Percentiles rank a stretch among this genome's conserved stretches.
These are phyloP conservation scores for Pogonocichla stellata DNA, from an alignment of 2,113 vertebrate genomes.

Conservation along the genomic window DNA sequence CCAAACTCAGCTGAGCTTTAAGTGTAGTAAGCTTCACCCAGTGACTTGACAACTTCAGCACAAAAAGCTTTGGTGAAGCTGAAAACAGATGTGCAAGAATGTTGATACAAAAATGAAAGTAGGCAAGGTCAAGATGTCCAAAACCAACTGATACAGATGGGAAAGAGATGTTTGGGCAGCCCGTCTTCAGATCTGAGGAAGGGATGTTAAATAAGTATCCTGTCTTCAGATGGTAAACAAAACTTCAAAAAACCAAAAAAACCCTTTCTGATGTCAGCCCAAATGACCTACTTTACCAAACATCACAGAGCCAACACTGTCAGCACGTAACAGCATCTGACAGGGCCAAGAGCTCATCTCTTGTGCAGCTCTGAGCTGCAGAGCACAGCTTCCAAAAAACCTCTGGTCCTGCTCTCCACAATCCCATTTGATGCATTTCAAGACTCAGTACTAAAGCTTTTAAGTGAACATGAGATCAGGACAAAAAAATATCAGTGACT, in stretches of 20 bases:
- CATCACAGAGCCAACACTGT: neutral
- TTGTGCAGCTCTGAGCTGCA: neutral
- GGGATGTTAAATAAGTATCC: neutral
- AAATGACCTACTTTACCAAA: neutral
- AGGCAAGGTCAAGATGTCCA: neutral
- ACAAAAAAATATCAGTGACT: neutral
- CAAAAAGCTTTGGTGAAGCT: neutral
- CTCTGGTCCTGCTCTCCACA: neutral
- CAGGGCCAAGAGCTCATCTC: neutral
- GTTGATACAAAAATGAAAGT: neutral
- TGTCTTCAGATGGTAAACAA: neutral
- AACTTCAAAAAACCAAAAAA: neutral
- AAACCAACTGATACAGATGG: neutral
- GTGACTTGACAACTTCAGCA: neutral
- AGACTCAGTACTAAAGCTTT: neutral
- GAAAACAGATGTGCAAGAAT: neutral
- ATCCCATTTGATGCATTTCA: neutral
- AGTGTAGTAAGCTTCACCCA: fast-evolving
- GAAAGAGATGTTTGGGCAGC: neutral
- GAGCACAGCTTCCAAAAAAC: neutral
- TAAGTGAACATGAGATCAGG: neutral
- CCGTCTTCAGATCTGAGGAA: neutral
- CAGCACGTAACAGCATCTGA: neutral
- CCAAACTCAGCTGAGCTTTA: neutral
- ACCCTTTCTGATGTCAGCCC: neutral